These are phyloP conservation scores for Ciconia nigra DNA, from an alignment of 2,797 vertebrate species.

Conservation along the genomic window DNA sequence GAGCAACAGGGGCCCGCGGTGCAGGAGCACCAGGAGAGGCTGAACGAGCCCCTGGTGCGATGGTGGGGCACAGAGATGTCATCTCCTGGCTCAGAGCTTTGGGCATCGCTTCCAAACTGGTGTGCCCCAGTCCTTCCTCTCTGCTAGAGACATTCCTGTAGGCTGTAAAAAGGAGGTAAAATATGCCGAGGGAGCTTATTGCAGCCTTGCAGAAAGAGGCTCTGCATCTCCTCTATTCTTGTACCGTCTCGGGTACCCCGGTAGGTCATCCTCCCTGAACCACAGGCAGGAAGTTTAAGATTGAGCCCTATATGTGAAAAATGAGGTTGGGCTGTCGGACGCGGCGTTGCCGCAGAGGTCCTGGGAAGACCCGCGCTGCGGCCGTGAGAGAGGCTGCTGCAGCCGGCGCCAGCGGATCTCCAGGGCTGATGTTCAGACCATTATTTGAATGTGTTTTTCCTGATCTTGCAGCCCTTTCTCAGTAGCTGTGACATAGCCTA, in stretches of 20 bases:
- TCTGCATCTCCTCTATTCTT: background rate
- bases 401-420: background rate
- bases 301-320: background rate
- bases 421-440: background rate
- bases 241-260: accelerated
- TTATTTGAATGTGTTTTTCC: background rate
- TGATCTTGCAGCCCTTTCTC: background rate
- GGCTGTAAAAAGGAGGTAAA: background rate
- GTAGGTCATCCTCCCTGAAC: background rate
- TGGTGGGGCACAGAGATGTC: background rate
- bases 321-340: background rate
- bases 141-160: background rate
- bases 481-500: background rate
- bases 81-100: background rate
- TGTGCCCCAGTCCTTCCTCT: background rate
- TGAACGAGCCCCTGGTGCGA: accelerated
- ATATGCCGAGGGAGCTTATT: background rate
- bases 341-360: accelerated
- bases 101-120: background rate
- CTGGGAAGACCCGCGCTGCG: background rate
- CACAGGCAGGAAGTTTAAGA: background rate
- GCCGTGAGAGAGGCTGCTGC: background rate
- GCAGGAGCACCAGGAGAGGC: background rate
- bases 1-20: background rate
- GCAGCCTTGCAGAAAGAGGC: background rate